Percentiles rank a stretch among this genome's conserved stretches.
phyloP scores from a whole-genome alignment of 2,113 vertebrate species.

The Alligator sinensis region DNA sequence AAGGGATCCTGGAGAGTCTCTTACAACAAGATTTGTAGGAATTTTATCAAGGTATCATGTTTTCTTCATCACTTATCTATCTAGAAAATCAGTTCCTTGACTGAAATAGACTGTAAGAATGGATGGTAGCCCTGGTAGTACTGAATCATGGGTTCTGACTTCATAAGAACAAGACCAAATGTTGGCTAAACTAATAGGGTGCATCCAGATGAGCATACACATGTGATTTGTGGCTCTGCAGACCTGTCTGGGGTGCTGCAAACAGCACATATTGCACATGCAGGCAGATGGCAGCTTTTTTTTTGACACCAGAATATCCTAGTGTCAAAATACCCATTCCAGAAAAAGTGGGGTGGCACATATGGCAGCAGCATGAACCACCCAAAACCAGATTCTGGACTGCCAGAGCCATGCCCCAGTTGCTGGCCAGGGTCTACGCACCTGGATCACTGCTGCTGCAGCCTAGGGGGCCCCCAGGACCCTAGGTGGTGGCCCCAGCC shows the following conservation, averaged over 20 bases:
- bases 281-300: too few species aligned
- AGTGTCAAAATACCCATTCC: too few species aligned
- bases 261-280: too few species aligned
- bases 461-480: too few species aligned
- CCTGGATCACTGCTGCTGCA: too few species aligned
- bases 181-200: background rate
- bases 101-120: background rate
- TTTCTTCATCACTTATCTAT: accelerated
- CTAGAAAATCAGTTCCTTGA: background rate
- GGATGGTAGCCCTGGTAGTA: accelerated
- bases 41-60: background rate
- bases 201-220: background rate
- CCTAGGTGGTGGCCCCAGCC: too few species aligned
- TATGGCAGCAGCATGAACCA: too few species aligned
- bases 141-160: background rate
- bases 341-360: too few species aligned
- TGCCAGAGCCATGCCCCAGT: too few species aligned
- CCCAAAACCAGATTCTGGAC: too few species aligned
- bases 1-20: accelerated
- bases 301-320: too few species aligned
- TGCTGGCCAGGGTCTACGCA: too few species aligned
- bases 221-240: background rate
- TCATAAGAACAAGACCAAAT: background rate
- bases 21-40: background rate
- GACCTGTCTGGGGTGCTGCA: background rate